These are phyloP conservation scores for Otis tarda DNA, from an alignment of 2,113 vertebrate species.

Conservation along the genomic window DNA sequence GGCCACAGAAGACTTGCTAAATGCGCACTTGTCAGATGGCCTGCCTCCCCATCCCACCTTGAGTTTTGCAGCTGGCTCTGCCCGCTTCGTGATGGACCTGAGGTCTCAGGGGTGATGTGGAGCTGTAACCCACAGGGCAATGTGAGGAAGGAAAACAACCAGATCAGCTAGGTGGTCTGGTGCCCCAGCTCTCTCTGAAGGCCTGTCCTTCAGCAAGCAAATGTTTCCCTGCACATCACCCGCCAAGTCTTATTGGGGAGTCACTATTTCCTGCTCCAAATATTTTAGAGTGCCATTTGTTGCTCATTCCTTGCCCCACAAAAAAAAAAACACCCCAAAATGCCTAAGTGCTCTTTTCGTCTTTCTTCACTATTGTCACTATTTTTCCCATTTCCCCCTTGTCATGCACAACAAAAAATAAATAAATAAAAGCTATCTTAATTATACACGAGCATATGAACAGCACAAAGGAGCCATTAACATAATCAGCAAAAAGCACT, in stretches of 20 bases:
- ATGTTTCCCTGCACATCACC: not conserved
- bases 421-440: slow-evolving; percentile 47
- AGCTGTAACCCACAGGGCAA: not conserved
- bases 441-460: slow-evolving; percentile 39
- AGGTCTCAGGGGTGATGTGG: not conserved
- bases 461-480: slow-evolving; percentile 52
- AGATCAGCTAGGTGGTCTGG: not conserved
- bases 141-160: not conserved
- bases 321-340: not conserved
- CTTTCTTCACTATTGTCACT: not conserved
- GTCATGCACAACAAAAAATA: not conserved
- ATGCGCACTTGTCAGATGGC: not conserved
- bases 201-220: not conserved
- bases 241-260: not conserved
- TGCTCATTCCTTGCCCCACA: not conserved
- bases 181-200: not conserved
- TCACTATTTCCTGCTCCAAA: not conserved
- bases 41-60: not conserved
- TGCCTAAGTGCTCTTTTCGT: not conserved
- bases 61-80: not conserved
- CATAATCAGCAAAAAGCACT: slow-evolving; percentile 56
- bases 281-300: slow-evolving; percentile 2
- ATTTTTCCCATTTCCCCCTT: not conserved
- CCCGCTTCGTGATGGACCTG: not conserved
- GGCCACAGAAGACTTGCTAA: not conserved